Conservation (phyloP, 2,888 invertebrate species). For the Drosophila nr. perissopoda region DNA sequence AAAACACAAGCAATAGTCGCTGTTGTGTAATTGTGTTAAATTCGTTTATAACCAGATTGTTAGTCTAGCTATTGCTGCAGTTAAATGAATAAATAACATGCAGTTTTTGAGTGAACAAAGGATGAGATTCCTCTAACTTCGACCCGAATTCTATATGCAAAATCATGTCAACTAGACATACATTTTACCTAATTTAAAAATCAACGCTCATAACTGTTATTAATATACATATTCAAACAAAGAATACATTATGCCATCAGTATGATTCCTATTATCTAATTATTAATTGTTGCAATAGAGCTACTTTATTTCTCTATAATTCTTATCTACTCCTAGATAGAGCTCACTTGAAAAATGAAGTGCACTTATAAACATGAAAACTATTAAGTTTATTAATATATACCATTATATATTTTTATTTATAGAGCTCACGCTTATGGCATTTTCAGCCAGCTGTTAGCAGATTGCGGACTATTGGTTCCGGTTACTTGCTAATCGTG, state of each 20-base stretch:
- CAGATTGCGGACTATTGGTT: slow-evolving; percentile 30
- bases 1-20: slow-evolving; percentile 26
- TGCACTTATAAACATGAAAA: slow-evolving; percentile 3
- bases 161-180: not conserved
- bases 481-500: slow-evolving; percentile 20
- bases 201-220: not conserved
- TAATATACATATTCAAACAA: not conserved
- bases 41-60: slow-evolving; percentile 35
- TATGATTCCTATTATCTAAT: not conserved
- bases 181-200: not conserved
- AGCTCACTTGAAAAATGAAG: not conserved
- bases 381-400: slow-evolving; percentile 7
- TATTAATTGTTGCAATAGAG: not conserved
- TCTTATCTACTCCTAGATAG: slow-evolving; percentile 12
- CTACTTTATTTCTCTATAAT: not conserved
- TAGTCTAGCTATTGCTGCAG: slow-evolving; percentile 12
- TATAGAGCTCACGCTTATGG: slow-evolving; percentile 6
- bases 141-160: not conserved
- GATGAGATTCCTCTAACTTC: not conserved
- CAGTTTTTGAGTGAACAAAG: slow-evolving; percentile 1
- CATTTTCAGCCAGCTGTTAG: slow-evolving; percentile 16
- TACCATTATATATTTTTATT: not conserved
- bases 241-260: not conserved
- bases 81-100: slow-evolving; percentile 3
- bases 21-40: not conserved